Percentiles rank a stretch among this genome's conserved stretches.
These are phyloP conservation scores for Gymnoscopelus braueri DNA, from an alignment of 2,797 vertebrate species.

Conservation along the genomic window DNA sequence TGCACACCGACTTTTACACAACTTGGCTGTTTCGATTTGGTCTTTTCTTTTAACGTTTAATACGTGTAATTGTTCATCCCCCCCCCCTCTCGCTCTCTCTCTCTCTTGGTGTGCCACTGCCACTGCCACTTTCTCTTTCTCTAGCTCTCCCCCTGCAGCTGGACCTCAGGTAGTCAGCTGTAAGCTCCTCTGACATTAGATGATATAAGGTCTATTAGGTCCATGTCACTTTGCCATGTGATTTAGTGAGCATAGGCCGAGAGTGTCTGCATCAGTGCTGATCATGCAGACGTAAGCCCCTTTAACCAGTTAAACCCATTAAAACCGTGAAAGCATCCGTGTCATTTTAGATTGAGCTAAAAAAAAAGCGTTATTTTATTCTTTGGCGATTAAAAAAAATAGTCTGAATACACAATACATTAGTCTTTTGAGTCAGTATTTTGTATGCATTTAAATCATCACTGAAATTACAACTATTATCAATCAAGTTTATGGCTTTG, in stretches of 20 bases:
- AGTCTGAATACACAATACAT: too few species aligned
- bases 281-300: conserved; percentile 14
- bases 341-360: too few species aligned
- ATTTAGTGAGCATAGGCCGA: conserved; percentile 49
- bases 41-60: conserved; percentile 44
- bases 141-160: conserved; percentile 24
- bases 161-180: conserved; percentile 63
- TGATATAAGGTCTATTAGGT: conserved; percentile 70
- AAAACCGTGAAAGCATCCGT: too few species aligned
- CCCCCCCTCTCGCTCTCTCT: conserved; percentile 1
- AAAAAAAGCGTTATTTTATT: too few species aligned
- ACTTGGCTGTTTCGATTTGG: conserved; percentile 45
- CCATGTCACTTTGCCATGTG: conserved; percentile 38
- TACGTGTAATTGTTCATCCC: conserved; percentile 49
- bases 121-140: background rate
- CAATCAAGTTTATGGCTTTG: too few species aligned
- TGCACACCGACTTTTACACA: background rate
- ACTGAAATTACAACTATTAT: too few species aligned
- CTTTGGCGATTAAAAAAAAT: too few species aligned
- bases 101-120: background rate
- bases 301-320: too few species aligned
- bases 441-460: too few species aligned
- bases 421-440: too few species aligned
- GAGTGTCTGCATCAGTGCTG: conserved; percentile 47
- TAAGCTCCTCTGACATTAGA: conserved; percentile 70